phyloP scores from a whole-genome alignment of 2,113 vertebrate genomes.

The Ivindomyrus marchei region DNA sequence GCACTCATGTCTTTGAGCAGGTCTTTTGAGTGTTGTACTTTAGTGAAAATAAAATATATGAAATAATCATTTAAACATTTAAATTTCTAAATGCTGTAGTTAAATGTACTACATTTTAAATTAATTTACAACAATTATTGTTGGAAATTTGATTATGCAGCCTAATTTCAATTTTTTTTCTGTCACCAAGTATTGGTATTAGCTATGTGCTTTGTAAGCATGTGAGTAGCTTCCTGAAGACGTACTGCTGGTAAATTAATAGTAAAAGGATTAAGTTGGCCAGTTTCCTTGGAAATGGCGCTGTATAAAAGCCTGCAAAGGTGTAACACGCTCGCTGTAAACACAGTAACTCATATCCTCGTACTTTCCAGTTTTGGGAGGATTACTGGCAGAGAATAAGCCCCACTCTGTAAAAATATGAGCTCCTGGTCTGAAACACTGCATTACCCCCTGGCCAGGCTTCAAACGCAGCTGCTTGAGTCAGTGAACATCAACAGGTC shows the following conservation, averaged over 20 bases:
- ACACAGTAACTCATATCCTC: neutral
- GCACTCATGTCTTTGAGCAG: neutral
- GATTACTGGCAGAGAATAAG: neutral
- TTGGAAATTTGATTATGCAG: neutral
- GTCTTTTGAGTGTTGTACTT: neutral
- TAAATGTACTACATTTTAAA: neutral
- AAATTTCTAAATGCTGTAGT: neutral
- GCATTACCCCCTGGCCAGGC: neutral
- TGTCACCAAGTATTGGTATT: neutral
- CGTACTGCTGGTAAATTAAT: neutral
- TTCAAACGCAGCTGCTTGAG: slow-evolving; percentile 1
- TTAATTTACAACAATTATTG: neutral
- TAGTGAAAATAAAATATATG: neutral
- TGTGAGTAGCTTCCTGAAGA: neutral
- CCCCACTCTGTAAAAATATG: neutral
- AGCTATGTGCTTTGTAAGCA: neutral
- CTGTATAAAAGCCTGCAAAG: too few relatives aligned
- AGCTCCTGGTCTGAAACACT: neutral
- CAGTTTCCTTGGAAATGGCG: neutral
- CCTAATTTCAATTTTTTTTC: neutral
- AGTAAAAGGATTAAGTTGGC: neutral
- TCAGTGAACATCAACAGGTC: neutral
- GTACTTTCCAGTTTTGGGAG: neutral
- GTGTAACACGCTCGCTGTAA: neutral
- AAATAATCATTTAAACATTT: neutral